These are phyloP conservation scores for Galeopterus variegatus DNA, from an alignment of 2,113 vertebrate genomes.

Conservation along the genomic window DNA sequence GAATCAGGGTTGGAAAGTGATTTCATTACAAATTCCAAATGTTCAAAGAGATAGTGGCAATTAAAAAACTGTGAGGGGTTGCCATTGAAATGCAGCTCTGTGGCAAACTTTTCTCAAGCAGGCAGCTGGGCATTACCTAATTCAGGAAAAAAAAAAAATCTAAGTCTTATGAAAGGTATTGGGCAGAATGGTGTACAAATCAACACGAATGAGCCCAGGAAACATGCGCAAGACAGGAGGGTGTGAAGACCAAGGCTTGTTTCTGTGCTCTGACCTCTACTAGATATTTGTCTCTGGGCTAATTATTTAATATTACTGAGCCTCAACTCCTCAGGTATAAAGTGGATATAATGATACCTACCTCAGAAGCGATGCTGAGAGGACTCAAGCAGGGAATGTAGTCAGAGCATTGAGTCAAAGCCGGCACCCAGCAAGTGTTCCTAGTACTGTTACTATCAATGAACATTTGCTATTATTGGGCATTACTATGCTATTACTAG, in stretches of 20 bases:
- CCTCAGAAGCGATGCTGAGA: background rate
- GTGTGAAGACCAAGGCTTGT: background rate
- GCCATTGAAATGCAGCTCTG: conserved; percentile 72
- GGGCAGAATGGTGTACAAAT: background rate
- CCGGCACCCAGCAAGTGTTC: background rate
- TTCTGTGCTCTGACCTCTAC: background rate
- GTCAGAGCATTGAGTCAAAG: background rate
- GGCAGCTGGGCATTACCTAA: background rate
- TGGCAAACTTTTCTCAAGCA: conserved; percentile 65
- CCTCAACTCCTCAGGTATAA: background rate
- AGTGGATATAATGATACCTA: background rate
- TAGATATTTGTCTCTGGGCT: background rate
- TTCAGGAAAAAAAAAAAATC: background rate
- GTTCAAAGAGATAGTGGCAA: conserved; percentile 88
- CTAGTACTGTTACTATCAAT: background rate
- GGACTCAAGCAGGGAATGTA: background rate
- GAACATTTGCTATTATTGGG: background rate
- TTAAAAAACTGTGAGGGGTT: conserved; percentile 70
- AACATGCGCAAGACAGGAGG: background rate
- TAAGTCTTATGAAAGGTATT: background rate
- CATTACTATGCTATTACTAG: accelerated
- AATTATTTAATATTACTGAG: background rate
- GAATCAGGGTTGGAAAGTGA: conserved; percentile 87
- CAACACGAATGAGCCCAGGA: background rate
- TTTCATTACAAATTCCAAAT: conserved; percentile 88